Conservation (phyloP, 2,888 invertebrate genomes). For the Caenorhabditis imperialis region DNA sequence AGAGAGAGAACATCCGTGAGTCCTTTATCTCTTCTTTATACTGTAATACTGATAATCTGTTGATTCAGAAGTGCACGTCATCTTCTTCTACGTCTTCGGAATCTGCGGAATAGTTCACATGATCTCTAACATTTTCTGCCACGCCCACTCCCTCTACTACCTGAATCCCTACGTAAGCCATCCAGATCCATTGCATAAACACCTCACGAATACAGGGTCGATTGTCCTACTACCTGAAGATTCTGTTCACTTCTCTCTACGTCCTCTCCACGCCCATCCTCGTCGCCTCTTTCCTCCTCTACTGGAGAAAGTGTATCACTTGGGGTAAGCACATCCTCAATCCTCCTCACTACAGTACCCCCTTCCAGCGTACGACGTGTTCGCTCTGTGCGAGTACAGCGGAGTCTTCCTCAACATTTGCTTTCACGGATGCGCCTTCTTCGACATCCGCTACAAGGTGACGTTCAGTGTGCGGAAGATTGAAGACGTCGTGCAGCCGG, state of each 20-base stretch:
- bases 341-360: not conserved
- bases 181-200: not conserved
- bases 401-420: conserved; percentile 76
- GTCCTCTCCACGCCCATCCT: conserved; percentile 76
- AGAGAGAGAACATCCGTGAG: conserved; percentile 76
- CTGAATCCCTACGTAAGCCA: conserved; percentile 75
- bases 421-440: conserved; percentile 77
- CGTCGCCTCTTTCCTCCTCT: conserved; percentile 73
- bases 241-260: conserved; percentile 71
- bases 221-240: conserved; percentile 74
- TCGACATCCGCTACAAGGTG: conserved; percentile 77
- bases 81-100: conserved; percentile 77
- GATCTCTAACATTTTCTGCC: conserved; percentile 76
- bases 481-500: conserved; percentile 24
- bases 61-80: conserved; percentile 73
- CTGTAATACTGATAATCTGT: not conserved
- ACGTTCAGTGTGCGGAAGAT: conserved; percentile 55
- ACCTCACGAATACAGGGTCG: conserved; percentile 67
- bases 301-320: conserved; percentile 77
- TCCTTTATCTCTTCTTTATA: not conserved
- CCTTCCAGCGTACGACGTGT: conserved; percentile 76
- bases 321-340: conserved; percentile 62
- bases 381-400: conserved; percentile 75
- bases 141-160: conserved; percentile 76
- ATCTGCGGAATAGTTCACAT: conserved; percentile 76